phyloP scores from a whole-genome alignment of 2,113 vertebrate species.

The Uria lomvia region DNA sequence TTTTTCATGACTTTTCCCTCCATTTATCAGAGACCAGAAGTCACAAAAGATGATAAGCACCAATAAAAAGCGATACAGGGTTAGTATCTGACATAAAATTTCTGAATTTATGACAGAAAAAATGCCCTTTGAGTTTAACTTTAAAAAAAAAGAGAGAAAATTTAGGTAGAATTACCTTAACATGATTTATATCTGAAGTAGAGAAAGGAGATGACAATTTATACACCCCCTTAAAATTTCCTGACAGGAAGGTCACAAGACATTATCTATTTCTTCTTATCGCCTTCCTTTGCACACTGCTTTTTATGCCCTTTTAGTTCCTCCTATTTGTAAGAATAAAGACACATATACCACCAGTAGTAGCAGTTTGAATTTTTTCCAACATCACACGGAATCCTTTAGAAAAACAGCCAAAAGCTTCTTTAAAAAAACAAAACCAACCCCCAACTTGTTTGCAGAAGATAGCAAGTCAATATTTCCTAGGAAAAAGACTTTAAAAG shows the following conservation, averaged over 20 bases:
- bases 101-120: neutral
- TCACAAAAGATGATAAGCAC: neutral
- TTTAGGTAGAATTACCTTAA: neutral
- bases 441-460: neutral
- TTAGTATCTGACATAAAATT: neutral
- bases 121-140: neutral
- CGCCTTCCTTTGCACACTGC: neutral
- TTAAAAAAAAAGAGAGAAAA: neutral
- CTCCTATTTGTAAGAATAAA: neutral
- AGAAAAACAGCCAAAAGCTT: neutral
- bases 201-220: neutral
- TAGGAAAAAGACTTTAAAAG: neutral
- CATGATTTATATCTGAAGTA: neutral
- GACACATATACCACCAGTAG: neutral
- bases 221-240: neutral
- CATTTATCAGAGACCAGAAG: neutral
- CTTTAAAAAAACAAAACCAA: neutral
- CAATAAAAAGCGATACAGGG: neutral
- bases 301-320: neutral
- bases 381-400: neutral
- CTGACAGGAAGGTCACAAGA: neutral
- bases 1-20: neutral
- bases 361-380: neutral
- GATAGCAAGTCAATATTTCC: neutral
- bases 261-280: neutral